These are phyloP conservation scores for Phyllopteryx taeniolatus DNA, from an alignment of 2,113 vertebrate species.

Conservation along the genomic window DNA sequence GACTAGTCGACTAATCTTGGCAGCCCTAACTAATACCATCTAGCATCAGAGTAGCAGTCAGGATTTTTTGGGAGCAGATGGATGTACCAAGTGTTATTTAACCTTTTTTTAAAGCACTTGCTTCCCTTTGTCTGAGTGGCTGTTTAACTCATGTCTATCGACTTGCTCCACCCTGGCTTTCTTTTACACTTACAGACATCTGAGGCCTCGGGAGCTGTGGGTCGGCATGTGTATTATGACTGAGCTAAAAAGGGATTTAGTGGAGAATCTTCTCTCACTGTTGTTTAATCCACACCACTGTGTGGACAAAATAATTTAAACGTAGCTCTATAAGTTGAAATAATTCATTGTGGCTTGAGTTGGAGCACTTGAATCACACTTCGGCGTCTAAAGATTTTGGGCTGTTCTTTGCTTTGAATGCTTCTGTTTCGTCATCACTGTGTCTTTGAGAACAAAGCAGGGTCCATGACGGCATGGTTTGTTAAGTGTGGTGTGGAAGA, in stretches of 20 bases:
- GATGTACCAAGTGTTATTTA: slow-evolving; percentile 77
- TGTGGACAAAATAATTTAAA: not conserved
- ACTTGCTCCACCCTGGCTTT: slow-evolving; percentile 46
- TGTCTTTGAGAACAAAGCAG: not conserved
- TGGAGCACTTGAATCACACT: not conserved
- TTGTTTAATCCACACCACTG: slow-evolving; percentile 13
- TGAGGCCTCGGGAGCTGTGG: slow-evolving; percentile 31
- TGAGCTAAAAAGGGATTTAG: slow-evolving; percentile 3
- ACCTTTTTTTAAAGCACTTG: slow-evolving; percentile 75
- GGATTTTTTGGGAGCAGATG: slow-evolving; percentile 57
- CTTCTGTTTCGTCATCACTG: not conserved
- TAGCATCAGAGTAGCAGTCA: slow-evolving; percentile 43
- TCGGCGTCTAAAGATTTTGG: not conserved
- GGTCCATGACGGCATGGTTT: not conserved
- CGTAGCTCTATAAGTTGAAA: not conserved
- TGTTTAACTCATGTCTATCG: slow-evolving; percentile 71
- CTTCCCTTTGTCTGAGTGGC: slow-evolving; percentile 72
- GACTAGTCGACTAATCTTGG: too few relatives aligned
- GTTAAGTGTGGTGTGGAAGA: not conserved
- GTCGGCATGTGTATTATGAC: slow-evolving; percentile 27
- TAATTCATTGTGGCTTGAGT: not conserved
- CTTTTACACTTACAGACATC: slow-evolving; percentile 38
- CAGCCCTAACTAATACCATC: slow-evolving; percentile 1
- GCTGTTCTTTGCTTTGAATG: not conserved
- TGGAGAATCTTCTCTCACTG: slow-evolving; percentile 1